Conservation (phyloP, 2,888 invertebrate genomes). For the Halocaridina rubra region DNA sequence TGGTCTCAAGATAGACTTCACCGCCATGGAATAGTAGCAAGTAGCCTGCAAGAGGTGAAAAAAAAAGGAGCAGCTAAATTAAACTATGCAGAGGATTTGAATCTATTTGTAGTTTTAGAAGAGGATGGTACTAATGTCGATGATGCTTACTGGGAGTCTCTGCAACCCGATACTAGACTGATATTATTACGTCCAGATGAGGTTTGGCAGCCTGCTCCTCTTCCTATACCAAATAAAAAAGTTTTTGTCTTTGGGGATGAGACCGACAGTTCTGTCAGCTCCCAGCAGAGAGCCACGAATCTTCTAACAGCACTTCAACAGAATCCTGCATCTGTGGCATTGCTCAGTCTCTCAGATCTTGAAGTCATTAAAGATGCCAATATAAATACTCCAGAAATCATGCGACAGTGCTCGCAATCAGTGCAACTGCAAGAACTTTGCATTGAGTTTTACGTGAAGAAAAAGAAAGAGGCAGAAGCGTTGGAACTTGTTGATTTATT, state of each 20-base stretch:
- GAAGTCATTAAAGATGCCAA: constrained; percentile 62
- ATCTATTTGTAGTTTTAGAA: constrained; percentile 51
- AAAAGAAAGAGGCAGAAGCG: constrained; percentile 60
- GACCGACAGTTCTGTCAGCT: constrained; percentile 34
- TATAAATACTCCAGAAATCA: constrained; percentile 31
- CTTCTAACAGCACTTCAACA: constrained; percentile 51
- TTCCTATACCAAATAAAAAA: constrained; percentile 52
- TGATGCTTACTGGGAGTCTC: constrained; percentile 58
- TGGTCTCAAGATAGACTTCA: constrained; percentile 60
- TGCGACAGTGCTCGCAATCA: constrained; percentile 32
- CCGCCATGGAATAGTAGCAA: constrained; percentile 57
- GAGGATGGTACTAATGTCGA: constrained; percentile 62
- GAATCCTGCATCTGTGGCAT: constrained; percentile 57
- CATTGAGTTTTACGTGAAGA: constrained; percentile 61
- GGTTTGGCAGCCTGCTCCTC: constrained; percentile 50
- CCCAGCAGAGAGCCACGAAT: constrained; percentile 23
- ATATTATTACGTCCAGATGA: constrained; percentile 47
- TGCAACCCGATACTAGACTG: constrained; percentile 50
- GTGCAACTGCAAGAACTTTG: constrained; percentile 52
- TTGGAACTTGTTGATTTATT: constrained; percentile 59
- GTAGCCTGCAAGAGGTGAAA: constrained; percentile 38
- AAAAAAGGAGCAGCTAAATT: constrained; percentile 55
- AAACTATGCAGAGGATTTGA: constrained; percentile 16
- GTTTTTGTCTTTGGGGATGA: constrained; percentile 42
- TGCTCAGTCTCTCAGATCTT: constrained; percentile 53